phyloP scores from a whole-genome alignment of 2,113 vertebrate species.

The Poicephalus gulielmi region DNA sequence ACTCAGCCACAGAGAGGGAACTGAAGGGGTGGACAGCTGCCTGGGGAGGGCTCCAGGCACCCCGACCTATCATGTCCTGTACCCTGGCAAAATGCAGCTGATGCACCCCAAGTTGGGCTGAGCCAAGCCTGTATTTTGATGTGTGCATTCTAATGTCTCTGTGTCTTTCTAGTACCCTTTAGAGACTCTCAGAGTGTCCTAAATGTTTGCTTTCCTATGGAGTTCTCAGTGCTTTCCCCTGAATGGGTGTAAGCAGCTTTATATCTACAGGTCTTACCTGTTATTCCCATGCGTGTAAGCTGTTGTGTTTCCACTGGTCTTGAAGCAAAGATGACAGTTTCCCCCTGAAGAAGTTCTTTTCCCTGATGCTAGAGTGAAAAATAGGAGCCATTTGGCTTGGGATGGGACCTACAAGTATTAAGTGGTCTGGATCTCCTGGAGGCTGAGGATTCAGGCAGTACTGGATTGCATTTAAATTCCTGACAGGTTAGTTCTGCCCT shows the following conservation, averaged over 20 bases:
- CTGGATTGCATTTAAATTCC: background rate
- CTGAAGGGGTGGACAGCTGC: background rate
- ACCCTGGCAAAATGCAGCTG: accelerated
- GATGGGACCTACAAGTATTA: background rate
- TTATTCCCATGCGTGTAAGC: background rate
- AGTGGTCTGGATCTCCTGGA: background rate
- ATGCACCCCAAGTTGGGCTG: background rate
- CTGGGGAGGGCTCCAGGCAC: background rate
- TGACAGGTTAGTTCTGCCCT: background rate
- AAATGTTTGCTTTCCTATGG: background rate
- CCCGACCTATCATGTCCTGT: accelerated
- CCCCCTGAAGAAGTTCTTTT: background rate
- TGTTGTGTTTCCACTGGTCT: background rate
- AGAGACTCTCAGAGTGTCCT: background rate
- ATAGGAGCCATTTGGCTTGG: background rate
- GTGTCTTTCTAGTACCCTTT: background rate
- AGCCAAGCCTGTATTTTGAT: background rate
- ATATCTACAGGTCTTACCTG: background rate
- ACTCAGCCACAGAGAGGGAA: background rate
- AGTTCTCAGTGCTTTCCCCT: background rate
- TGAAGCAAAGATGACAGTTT: background rate
- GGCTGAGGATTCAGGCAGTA: background rate
- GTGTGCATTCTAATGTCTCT: background rate
- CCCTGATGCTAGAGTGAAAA: background rate
- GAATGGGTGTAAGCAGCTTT: background rate